Percentiles rank a stretch among this genome's conserved stretches.
phyloP scores from a whole-genome alignment of 2,888 invertebrate species.

The Disparrhopalites patrizii region DNA sequence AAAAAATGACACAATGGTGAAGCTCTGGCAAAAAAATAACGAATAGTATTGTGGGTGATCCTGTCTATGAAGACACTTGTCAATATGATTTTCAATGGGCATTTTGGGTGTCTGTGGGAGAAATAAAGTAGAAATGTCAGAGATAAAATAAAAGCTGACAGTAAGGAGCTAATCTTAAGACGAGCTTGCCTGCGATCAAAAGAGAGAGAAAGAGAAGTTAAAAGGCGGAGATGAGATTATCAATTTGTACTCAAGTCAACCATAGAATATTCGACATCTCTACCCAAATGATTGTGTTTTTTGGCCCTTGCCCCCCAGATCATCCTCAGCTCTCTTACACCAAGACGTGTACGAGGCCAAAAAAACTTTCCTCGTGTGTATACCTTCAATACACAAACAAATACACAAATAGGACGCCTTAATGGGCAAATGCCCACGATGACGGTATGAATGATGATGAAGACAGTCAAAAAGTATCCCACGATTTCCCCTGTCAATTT shows the following conservation, averaged over 20 bases:
- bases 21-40: no score
- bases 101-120: not conserved
- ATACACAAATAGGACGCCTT: not conserved
- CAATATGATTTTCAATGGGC: slow-evolving; percentile 15
- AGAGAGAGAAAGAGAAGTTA: not conserved
- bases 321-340: no score
- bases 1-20: no score
- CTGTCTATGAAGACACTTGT: slow-evolving; percentile 8
- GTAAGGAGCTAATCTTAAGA: not conserved
- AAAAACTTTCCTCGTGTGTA: not conserved
- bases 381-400: not conserved
- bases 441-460: slow-evolving; percentile 38
- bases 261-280: no score
- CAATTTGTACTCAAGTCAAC: no score
- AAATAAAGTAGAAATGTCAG: slow-evolving; percentile 3
- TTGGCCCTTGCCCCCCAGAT: no score
- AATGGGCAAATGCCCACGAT: not conserved
- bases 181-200: no score
- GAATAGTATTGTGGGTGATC: slow-evolving; percentile 31
- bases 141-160: slow-evolving; percentile 7
- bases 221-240: not conserved
- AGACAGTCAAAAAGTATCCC: slow-evolving; percentile 40
- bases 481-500: slow-evolving; percentile 42
- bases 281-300: no score
- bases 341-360: no score